Conservation (phyloP, 2,113 vertebrate genomes). For the Fulica atra region DNA sequence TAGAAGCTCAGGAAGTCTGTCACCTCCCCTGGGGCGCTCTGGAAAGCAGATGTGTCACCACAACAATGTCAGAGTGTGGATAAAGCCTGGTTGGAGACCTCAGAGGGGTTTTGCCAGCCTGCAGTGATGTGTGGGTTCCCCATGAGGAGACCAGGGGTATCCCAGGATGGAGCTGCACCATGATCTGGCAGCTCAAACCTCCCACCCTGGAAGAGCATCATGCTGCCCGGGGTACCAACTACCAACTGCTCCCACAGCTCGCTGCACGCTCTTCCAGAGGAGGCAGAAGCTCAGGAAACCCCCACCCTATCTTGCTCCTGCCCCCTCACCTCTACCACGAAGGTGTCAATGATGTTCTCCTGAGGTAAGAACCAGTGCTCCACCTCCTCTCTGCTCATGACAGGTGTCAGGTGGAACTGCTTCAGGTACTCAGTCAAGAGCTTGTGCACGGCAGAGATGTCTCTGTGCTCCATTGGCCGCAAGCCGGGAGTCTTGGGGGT, state of each 20-base stretch:
- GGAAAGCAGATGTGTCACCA: not conserved
- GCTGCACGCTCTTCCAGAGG: accelerated
- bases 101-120: not conserved
- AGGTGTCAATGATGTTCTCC: slow-evolving; percentile 97
- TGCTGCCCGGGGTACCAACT: too few relatives aligned
- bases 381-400: slow-evolving; percentile 92
- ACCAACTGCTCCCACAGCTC: accelerated
- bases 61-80: accelerated
- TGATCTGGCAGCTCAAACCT: not conserved
- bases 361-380: slow-evolving; percentile 95
- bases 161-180: not conserved
- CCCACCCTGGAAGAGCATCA: not conserved
- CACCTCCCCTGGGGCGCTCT: slow-evolving; percentile 86
- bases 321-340: slow-evolving; percentile 89
- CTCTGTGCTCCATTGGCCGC: slow-evolving; percentile 90
- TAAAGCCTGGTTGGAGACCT: not conserved
- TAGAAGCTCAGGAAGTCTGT: slow-evolving; percentile 98
- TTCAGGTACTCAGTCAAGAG: slow-evolving; percentile 88
- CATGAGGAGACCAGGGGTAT: accelerated
- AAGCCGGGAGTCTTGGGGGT: slow-evolving; percentile 87
- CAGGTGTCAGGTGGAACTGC: slow-evolving; percentile 90
- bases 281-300: not conserved
- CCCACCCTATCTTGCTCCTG: not conserved
- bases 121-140: not conserved
- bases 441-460: slow-evolving; percentile 87